phyloP scores from a whole-genome alignment of 2,888 invertebrate genomes.

The Teleiodes luculella region DNA sequence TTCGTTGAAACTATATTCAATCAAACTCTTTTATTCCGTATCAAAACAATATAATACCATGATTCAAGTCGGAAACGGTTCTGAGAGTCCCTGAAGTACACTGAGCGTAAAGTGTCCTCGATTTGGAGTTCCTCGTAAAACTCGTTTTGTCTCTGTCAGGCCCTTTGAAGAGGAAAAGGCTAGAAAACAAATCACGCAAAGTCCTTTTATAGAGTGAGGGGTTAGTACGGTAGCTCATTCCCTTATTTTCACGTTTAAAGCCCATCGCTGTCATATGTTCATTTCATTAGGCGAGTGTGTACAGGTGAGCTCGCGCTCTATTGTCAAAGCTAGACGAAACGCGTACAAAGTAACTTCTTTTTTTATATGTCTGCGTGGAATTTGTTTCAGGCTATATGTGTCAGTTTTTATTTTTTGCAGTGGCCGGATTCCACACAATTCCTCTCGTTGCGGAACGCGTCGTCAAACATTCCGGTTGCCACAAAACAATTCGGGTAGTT shows the following conservation, averaged over 20 bases:
- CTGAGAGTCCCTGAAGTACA: conserved; percentile 44
- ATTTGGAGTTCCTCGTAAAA: conserved; percentile 49
- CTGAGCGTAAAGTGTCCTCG: conserved; percentile 53
- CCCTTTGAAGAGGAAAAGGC: conserved; percentile 30
- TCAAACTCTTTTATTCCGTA: conserved; percentile 26
- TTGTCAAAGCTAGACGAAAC: not conserved
- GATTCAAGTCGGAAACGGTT: conserved; percentile 34
- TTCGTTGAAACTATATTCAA: not conserved
- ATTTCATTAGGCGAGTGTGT: conserved; percentile 16
- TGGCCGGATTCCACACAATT: not conserved
- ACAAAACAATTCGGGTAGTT: not conserved
- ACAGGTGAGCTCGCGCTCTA: conserved; percentile 6
- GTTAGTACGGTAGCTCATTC: conserved; percentile 21
- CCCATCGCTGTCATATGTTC: conserved; percentile 17
- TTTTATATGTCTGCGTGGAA: not conserved
- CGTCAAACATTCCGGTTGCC: not conserved
- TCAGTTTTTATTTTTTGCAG: not conserved
- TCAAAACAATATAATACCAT: conserved; percentile 30
- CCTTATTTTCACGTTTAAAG: conserved; percentile 23
- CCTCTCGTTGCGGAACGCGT: not conserved
- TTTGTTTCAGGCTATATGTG: not conserved
- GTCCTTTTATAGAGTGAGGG: conserved; percentile 24
- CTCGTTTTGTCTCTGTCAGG: conserved; percentile 36
- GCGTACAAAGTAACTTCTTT: not conserved
- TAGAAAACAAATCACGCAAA: conserved; percentile 32